These are phyloP conservation scores for Enteromius fasciolatus DNA, from an alignment of 2,797 vertebrate species.

Conservation along the genomic window DNA sequence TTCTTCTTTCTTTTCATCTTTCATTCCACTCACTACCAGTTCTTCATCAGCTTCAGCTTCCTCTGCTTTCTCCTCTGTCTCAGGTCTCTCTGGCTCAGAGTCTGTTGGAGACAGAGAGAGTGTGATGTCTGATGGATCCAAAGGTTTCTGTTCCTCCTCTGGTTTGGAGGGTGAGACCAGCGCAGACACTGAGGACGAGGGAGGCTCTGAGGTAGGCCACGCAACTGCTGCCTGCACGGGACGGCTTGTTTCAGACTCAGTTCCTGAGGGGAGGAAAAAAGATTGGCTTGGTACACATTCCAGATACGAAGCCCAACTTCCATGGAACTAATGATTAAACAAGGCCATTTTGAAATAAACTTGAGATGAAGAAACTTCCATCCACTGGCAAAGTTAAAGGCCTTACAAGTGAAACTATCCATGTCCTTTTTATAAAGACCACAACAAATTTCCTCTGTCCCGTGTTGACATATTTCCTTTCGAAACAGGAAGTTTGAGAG, in stretches of 20 bases:
- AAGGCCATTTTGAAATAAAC: slow-evolving; percentile 3
- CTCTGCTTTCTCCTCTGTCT: slow-evolving; percentile 45
- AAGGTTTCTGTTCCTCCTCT: slow-evolving; percentile 52
- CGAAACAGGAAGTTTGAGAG: background rate
- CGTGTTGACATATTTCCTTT: background rate
- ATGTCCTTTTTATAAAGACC: slow-evolving; percentile 3
- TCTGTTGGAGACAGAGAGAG: slow-evolving; percentile 46
- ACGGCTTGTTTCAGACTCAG: slow-evolving; percentile 50
- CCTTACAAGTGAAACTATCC: background rate
- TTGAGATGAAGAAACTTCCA: background rate
- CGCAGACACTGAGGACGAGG: slow-evolving; percentile 38
- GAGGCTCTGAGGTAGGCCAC: slow-evolving; percentile 50
- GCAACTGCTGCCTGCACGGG: slow-evolving; percentile 63
- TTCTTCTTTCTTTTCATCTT: slow-evolving; percentile 65
- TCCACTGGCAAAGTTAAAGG: slow-evolving; percentile 43
- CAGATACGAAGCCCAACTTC: slow-evolving; percentile 8
- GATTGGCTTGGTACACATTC: slow-evolving; percentile 18
- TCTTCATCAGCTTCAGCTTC: slow-evolving; percentile 55
- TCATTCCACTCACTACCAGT: slow-evolving; percentile 20
- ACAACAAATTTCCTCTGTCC: background rate
- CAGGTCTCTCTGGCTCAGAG: slow-evolving; percentile 53
- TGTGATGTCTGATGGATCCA: slow-evolving; percentile 50
- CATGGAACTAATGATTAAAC: slow-evolving; percentile 1
- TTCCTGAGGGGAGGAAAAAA: slow-evolving; percentile 55
- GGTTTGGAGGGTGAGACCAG: slow-evolving; percentile 54